Evolutionary conservation across 2,888 invertebrate genomes (phyloP), one percentile per base, ranked within the genome.

Genomic region (Scaptomyza caliginosa): DNA sequence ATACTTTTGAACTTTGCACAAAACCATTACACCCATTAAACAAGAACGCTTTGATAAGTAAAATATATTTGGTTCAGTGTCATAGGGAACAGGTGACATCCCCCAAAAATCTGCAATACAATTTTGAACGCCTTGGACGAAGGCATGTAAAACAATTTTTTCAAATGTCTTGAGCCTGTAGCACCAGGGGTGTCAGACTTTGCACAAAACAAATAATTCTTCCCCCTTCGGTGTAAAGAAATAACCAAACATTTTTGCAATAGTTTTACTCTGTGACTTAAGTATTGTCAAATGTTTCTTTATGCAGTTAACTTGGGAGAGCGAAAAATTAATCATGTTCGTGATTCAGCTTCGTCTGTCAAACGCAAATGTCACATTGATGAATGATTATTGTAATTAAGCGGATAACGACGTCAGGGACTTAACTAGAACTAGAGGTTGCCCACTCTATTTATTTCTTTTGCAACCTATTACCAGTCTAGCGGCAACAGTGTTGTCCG

Each of bases 311-410:
- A 43, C 36, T 52, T 56, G 72, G 45, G 50, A 56, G 45, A 51
- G 42, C 34, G 21, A 49, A 55, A 66, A 67, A 80, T 83, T 80
- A 81, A 81, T 81, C 81, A 80, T 74, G 66, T 58, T 58, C 67
- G 77, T 88, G 83, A 83, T 83, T 88, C 79, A 79, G 86, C 83
- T 77, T 54, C 39, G 67, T 70, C 69, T 88, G 86, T 86, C 88
- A 86, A 80, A 80, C 81, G 60, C 84, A 86, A 86, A 86, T 88
- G 88, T 84, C 88, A 88, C 86, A 78, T 80, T 88, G 88, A 85
- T 85, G 88, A 80, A 85, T 85, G 85, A 85, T 88, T 81, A 78
- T 69, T 83, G 86, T 76, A 85, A 85, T 85, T 85, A 88, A 88
- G 87, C 70, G 72, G 49, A 74, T 88, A 80, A 83, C 87, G 73